phyloP scores from a whole-genome alignment of 2,113 vertebrate genomes.

The Sinocyclocheilus rhinocerous region DNA sequence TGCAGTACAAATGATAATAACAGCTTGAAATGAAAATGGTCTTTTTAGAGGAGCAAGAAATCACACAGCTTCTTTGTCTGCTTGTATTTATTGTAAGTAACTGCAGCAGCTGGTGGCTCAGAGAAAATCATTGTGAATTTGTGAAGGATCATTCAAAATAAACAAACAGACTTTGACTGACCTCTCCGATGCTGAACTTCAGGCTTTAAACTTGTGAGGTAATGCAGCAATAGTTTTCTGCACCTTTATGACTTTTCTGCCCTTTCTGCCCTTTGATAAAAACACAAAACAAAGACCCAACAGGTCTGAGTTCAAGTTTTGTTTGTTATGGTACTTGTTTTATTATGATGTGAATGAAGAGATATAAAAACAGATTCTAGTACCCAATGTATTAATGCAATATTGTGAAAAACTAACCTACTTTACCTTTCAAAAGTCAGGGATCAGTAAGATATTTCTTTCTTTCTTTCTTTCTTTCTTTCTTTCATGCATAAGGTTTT shows the following conservation, averaged over 20 bases:
- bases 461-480: background rate
- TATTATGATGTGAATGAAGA: background rate
- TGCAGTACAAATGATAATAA: constrained; percentile 36
- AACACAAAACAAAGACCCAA: background rate
- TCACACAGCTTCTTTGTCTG: background rate
- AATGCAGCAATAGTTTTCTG: background rate
- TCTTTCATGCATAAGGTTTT: no score
- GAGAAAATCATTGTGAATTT: background rate
- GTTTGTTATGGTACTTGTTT: background rate
- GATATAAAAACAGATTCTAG: background rate
- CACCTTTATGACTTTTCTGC: background rate
- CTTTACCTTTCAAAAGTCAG: no score
- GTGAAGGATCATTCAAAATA: background rate
- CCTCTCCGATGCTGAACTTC: background rate
- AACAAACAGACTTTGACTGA: background rate
- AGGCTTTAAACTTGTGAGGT: background rate
- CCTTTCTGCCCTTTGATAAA: background rate
- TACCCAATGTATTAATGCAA: background rate
- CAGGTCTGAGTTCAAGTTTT: background rate
- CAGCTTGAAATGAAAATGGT: constrained; percentile 21
- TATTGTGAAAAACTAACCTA: no score
- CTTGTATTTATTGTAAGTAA: constrained; percentile 7
- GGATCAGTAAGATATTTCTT: background rate
- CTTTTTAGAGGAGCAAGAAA: background rate
- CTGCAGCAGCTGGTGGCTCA: background rate